These are phyloP conservation scores for Solenodon paradoxus DNA, from an alignment of 2,113 vertebrate species.

Conservation along the genomic window DNA sequence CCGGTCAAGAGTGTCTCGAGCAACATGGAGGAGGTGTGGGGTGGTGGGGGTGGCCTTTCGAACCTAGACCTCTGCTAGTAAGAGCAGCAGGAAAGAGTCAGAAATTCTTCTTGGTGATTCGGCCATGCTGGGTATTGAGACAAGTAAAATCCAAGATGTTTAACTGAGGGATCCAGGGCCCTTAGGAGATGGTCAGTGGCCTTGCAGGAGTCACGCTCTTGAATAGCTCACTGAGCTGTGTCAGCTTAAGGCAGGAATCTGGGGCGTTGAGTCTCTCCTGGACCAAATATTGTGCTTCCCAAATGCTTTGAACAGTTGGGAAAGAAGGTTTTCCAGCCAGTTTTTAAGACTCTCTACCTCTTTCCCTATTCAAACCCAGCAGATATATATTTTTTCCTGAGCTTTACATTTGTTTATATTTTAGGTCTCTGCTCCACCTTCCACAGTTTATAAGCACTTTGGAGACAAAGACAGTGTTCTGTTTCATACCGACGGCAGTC, in stretches of 20 bases:
- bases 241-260: not conserved
- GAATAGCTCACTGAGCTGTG: not conserved
- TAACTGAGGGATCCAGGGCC: not conserved
- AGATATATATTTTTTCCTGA: not conserved
- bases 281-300: too few species aligned
- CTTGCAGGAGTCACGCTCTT: not conserved
- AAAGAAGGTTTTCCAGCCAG: not conserved
- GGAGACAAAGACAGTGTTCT: not conserved
- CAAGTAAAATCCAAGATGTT: not conserved
- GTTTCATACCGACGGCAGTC: not conserved
- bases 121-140: not conserved
- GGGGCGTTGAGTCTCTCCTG: too few species aligned
- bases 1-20: not conserved
- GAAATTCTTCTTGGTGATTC: not conserved
- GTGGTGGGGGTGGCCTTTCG: not conserved
- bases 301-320: not conserved
- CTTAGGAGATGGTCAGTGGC: not conserved
- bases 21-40: accelerated
- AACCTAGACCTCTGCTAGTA: not conserved
- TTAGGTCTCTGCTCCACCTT: not conserved
- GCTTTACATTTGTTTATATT: not conserved
- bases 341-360: not conserved
- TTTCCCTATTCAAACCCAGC: not conserved
- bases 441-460: not conserved
- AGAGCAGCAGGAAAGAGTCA: not conserved